phyloP scores from a whole-genome alignment of 2,113 vertebrate species.

The Apteryx owenii region DNA sequence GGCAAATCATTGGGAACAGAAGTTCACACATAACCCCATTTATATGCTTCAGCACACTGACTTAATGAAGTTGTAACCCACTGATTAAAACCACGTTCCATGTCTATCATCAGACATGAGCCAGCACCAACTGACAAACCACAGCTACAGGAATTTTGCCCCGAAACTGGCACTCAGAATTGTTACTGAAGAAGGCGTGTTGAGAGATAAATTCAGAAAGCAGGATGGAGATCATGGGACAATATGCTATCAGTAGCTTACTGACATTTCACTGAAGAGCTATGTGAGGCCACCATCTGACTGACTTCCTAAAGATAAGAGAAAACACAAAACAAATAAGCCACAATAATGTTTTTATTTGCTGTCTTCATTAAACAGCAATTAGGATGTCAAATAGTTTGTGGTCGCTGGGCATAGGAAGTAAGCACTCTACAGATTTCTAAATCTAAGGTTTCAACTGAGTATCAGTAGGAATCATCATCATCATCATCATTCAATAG shows the following conservation, averaged over 20 bases:
- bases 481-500: background rate
- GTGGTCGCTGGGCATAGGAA: background rate
- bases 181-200: background rate
- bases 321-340: background rate
- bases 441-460: background rate
- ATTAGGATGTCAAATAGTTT: background rate
- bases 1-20: background rate
- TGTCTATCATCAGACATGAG: background rate
- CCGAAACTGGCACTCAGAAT: background rate
- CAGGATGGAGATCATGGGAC: background rate
- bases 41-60: background rate
- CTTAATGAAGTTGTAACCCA: background rate
- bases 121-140: background rate
- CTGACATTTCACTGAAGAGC: background rate
- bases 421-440: background rate
- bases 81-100: background rate
- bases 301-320: background rate
- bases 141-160: background rate
- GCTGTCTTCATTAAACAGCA: background rate
- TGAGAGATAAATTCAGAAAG: background rate
- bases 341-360: background rate
- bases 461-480: background rate
- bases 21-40: background rate
- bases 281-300: background rate
- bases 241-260: background rate